Conservation (phyloP, 1,140 invertebrate species). For the Lanistes nyassanus region DNA sequence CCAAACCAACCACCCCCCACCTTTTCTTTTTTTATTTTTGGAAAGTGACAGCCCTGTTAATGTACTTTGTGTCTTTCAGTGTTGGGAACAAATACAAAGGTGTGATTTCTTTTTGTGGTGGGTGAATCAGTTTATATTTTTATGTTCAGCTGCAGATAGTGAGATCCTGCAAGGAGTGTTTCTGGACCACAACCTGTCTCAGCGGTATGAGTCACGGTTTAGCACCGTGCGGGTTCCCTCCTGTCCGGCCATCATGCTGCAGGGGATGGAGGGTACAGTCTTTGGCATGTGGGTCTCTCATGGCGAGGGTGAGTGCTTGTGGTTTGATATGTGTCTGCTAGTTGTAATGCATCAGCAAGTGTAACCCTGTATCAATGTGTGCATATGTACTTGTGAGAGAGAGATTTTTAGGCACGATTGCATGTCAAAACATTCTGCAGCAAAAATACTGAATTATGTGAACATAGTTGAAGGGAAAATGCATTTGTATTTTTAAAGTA, state of each 20-base stretch:
- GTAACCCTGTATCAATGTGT: not conserved
- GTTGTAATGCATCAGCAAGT: not conserved
- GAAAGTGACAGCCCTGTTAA: too few relatives aligned
- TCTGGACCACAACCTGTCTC: conserved; percentile 87
- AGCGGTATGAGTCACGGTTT: conserved; percentile 92
- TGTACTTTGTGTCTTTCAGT: not conserved
- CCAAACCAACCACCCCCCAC: too few relatives aligned
- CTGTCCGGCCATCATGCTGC: conserved; percentile 84
- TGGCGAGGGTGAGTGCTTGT: conserved; percentile 80
- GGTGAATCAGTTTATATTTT: not conserved
- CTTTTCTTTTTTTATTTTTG: too few relatives aligned
- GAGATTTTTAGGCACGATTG: not conserved
- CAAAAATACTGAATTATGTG: not conserved
- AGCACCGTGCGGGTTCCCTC: conserved; percentile 80
- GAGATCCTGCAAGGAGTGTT: conserved; percentile 73
- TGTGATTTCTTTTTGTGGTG: not conserved
- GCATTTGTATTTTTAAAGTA: too few relatives aligned
- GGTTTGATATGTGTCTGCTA: not conserved
- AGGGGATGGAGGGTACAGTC: conserved; percentile 83
- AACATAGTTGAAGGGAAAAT: not conserved
- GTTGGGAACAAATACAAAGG: not conserved
- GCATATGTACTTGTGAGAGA: not conserved
- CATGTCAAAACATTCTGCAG: not conserved
- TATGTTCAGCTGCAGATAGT: conserved; percentile 32
- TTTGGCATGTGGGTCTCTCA: conserved; percentile 97